phyloP scores from a whole-genome alignment of 2,113 vertebrate species.

The Uria aalge region DNA sequence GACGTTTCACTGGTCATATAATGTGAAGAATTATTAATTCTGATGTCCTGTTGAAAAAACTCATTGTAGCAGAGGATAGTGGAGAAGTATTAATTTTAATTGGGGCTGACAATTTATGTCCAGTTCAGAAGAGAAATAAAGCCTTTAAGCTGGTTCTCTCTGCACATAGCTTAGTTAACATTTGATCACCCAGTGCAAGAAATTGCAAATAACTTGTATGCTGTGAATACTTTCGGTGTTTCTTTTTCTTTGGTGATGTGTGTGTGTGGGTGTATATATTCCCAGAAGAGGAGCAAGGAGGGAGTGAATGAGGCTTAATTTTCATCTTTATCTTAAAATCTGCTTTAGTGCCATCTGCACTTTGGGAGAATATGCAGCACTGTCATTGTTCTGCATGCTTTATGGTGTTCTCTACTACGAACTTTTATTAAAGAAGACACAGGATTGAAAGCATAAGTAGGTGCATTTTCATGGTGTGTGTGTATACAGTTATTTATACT shows the following conservation, averaged over 20 bases:
- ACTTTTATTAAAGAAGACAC: neutral
- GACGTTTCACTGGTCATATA: neutral
- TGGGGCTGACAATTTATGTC: neutral
- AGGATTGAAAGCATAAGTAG: neutral
- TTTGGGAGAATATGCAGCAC: neutral
- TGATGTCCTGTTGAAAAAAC: neutral
- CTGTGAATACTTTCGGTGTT: neutral
- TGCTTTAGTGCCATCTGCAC: neutral
- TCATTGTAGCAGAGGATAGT: neutral
- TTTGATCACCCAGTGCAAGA: neutral
- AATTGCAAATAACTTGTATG: neutral
- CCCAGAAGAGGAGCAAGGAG: neutral
- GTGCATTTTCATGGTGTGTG: neutral
- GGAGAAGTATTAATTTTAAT: neutral
- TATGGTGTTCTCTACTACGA: neutral
- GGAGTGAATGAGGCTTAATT: neutral
- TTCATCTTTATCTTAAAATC: constrained; percentile 11
- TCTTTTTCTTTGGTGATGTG: neutral
- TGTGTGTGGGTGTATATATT: fast-evolving
- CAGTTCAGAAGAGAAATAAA: neutral
- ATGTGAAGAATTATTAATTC: neutral
- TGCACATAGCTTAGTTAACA: neutral
- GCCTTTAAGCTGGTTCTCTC: neutral
- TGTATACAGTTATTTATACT: neutral
- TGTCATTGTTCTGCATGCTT: neutral